Conservation (phyloP, 2,797 vertebrate species). For the Pangasius krempfi region DNA sequence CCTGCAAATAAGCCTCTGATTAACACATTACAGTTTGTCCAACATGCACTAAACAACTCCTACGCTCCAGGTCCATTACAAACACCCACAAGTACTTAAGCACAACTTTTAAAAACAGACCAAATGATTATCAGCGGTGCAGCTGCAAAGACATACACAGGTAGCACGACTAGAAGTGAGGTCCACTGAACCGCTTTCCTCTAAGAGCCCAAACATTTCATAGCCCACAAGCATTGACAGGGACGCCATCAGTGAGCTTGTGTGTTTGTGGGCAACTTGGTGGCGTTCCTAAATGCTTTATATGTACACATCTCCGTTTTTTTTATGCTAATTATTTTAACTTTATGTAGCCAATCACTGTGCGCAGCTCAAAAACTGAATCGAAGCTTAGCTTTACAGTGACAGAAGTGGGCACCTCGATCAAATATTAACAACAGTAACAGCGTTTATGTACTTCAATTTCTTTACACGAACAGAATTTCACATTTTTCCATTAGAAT, state of each 20-base stretch:
- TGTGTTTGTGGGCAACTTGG: not conserved
- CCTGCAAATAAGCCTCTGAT: conserved; percentile 41
- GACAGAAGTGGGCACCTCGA: not conserved
- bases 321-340: too few species aligned
- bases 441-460: too few species aligned
- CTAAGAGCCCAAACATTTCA: not conserved
- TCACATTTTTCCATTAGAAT: too few species aligned
- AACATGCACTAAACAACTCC: conserved; percentile 23
- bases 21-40: conserved; percentile 16
- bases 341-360: not conserved
- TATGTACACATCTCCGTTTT: not conserved
- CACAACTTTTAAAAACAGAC: not conserved
- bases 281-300: not conserved
- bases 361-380: not conserved
- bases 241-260: not conserved
- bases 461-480: too few species aligned
- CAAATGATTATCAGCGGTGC: not conserved
- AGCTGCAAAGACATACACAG: not conserved
- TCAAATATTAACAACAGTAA: not conserved
- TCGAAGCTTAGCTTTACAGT: not conserved
- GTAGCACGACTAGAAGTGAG: not conserved
- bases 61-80: not conserved
- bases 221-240: not conserved
- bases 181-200: not conserved
- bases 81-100: not conserved